These are phyloP conservation scores for Panthera tigris DNA, from an alignment of 2,113 vertebrate species.

Conservation along the genomic window DNA sequence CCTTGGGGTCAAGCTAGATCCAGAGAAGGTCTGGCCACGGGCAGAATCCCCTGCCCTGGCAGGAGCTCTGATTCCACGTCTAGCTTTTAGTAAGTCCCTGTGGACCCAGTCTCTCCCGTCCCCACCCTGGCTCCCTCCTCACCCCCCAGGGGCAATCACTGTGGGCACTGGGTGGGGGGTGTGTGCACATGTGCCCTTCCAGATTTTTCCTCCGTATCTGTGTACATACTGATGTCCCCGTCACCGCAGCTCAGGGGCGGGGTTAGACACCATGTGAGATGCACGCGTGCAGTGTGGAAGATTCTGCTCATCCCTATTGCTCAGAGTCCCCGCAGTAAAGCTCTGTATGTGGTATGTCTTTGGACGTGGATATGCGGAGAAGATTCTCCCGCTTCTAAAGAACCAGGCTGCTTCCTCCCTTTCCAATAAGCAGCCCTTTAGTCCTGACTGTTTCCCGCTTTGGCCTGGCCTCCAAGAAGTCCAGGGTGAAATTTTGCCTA, in stretches of 20 bases:
- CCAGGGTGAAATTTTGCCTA: not conserved
- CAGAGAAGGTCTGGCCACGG: not conserved
- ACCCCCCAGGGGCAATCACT: not conserved
- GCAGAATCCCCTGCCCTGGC: not conserved
- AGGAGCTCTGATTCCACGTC: not conserved
- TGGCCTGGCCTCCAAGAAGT: not conserved
- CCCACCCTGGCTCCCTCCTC: not conserved
- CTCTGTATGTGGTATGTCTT: not conserved
- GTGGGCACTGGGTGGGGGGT: not conserved
- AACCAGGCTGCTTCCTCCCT: not conserved
- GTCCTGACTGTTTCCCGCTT: not conserved
- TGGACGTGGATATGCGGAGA: no score
- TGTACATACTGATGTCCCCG: rapidly evolving
- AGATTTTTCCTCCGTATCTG: not conserved
- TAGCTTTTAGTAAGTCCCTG: not conserved
- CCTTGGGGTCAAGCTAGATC: not conserved
- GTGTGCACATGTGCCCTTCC: rapidly evolving
- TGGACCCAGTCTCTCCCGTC: not conserved
- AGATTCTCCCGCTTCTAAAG: not conserved
- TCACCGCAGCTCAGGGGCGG: not conserved
- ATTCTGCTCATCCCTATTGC: rapidly evolving
- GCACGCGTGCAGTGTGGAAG: rapidly evolving
- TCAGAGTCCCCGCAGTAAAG: rapidly evolving
- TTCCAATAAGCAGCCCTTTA: not conserved
- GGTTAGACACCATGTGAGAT: not conserved